Evolutionary conservation across 2,888 invertebrate genomes (phyloP).

Genomic region (Minunthozetes semirufus): DNA sequence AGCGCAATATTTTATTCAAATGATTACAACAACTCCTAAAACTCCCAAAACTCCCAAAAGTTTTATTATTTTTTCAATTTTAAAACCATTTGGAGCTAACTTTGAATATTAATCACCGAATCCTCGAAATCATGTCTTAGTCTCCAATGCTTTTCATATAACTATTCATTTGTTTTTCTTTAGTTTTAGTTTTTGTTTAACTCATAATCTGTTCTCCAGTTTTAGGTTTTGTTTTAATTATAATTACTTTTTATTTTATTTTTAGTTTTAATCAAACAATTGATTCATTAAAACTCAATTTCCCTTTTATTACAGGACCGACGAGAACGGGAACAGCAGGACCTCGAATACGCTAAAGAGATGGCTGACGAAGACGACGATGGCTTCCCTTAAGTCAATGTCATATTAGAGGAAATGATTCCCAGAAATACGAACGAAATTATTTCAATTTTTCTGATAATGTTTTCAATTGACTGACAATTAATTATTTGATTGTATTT

Average conservation of each 20-base stretch:
- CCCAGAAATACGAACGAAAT: neutral
- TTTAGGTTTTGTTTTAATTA: neutral
- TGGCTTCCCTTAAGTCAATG: slow-evolving; percentile 38
- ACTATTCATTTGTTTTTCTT: neutral
- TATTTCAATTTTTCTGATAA: neutral
- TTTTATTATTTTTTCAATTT: slow-evolving; percentile 5
- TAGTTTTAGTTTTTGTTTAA: neutral
- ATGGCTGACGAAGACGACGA: slow-evolving; percentile 99
- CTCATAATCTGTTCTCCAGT: neutral
- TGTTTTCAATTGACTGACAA: neutral
- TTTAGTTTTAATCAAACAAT: neutral
- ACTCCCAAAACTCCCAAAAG: neutral
- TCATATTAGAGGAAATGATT: neutral
- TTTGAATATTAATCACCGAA: neutral
- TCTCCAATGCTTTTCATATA: neutral
- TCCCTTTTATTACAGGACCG: slow-evolving; percentile 58
- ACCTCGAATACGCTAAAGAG: slow-evolving; percentile 97
- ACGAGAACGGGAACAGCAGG: slow-evolving; percentile 92
- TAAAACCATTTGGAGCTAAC: neutral
- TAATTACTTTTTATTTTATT: neutral
- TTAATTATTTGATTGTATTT: slow-evolving; percentile 8
- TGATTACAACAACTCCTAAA: slow-evolving; percentile 17
- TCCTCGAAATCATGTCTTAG: neutral
- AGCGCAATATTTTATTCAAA: slow-evolving; percentile 16
- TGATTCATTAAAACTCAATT: slow-evolving; percentile 25